Evolutionary conservation across 2,113 vertebrate species (phyloP), one percentile per base, ranked within the genome.

Genomic region (Scomber scombrus): DNA sequence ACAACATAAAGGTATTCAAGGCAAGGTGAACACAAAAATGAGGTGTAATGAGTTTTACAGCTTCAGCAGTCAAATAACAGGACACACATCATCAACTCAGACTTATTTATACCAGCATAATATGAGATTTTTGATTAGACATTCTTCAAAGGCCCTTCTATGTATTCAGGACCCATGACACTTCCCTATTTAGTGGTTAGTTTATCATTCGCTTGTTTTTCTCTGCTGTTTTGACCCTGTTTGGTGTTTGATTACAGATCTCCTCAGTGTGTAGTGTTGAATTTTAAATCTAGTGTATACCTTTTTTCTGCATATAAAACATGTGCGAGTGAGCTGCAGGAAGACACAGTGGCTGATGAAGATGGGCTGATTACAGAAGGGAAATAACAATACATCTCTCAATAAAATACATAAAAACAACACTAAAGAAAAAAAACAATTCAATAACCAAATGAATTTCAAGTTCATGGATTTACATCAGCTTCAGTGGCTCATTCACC

Each of bases 21-120:
- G 63, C 18, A 11, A 52, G 52, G 29, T 46, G 63, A 73, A 31
- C 23, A 14, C 3, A n/a, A 2, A 4, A 3, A 0, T 0, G 26
- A 45, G 57, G 52, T 66, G 67, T 71, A 72, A 64, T 72, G 61
- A 64, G 45, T 75, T 68, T 77, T 49, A 69, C 50, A 34, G 70
- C 75, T 51, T 16, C 50, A 15, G 62, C 15, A 40, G 70, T 23
- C 51, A 63, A n/a, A 67, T 23, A 67, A 79, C 21, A 49, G 34
- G 47, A 60, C 52, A 29, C 78, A 34, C 58, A 58, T 10, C 76
- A 77, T 63, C n/a, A 72, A 40, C 63, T 54, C 21, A 9, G 31
- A 55, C 57, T 26, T 73, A 60, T 78, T 85, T 74, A 72, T 67
- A 58, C 69, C 11, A 2, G 6, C 21, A 26, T 46, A 10, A 46